Percentiles rank a stretch among this genome's conserved stretches.
phyloP scores from a whole-genome alignment of 2,888 invertebrate genomes.

The Drosophila differens region DNA sequence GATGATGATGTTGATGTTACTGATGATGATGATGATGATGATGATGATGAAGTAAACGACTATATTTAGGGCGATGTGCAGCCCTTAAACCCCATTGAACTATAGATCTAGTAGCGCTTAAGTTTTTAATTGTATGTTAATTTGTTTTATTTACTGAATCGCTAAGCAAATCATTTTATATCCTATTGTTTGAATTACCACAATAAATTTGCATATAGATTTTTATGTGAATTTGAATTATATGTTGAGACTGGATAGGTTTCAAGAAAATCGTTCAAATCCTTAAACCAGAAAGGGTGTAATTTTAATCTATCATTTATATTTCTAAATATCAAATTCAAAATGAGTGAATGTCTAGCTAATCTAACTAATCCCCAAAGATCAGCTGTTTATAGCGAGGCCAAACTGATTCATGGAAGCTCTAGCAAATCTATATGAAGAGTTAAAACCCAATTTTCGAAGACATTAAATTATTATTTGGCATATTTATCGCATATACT shows the following conservation, averaged over 20 bases:
- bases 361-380: too few relatives aligned
- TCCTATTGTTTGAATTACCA: slow-evolving; percentile 52
- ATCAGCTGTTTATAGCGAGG: neutral
- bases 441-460: neutral
- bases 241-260: neutral
- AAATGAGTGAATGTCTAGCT: neutral
- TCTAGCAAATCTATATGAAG: neutral
- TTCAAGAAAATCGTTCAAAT: neutral
- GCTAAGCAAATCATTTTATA: slow-evolving; percentile 34
- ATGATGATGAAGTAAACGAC: slow-evolving; percentile 28
- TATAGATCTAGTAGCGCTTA: slow-evolving; percentile 56
- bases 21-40: neutral
- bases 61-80: slow-evolving; percentile 6
- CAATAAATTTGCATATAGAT: slow-evolving; percentile 43
- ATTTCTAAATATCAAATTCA: neutral
- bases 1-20: slow-evolving; percentile 1
- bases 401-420: neutral
- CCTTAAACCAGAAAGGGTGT: neutral
- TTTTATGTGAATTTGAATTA: neutral
- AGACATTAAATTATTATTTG: neutral
- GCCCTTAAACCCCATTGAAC: slow-evolving; percentile 27
- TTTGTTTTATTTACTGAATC: slow-evolving; percentile 73
- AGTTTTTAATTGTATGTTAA: slow-evolving; percentile 52
- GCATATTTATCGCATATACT: too few relatives aligned
- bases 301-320: neutral